Evolutionary conservation across 2,113 vertebrate species (phyloP).

Genomic region (Colinus virginianus): DNA sequence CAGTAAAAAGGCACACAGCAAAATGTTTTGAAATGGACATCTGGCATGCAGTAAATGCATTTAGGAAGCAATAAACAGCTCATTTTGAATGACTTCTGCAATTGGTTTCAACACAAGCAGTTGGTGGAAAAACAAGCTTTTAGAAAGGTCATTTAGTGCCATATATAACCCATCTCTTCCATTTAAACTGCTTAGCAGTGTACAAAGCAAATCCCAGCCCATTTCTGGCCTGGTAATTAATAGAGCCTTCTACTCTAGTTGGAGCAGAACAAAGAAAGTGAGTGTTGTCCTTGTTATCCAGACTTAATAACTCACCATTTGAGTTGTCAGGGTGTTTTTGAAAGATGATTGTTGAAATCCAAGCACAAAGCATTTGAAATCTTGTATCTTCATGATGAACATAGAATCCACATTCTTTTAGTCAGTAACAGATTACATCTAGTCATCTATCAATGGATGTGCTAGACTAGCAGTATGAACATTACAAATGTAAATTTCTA

Average conservation of each 20-base stretch:
- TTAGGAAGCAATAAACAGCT: conserved; percentile 79
- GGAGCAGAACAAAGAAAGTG: neutral
- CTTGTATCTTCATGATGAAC: neutral
- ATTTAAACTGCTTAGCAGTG: conserved; percentile 64
- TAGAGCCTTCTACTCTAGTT: conserved; percentile 19
- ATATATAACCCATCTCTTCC: conserved; percentile 63
- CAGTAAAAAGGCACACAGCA: conserved; percentile 47
- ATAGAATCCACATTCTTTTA: neutral
- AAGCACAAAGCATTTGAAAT: neutral
- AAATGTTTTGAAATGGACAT: conserved; percentile 72
- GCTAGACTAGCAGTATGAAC: neutral
- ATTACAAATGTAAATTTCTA: neutral
- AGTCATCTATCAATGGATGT: neutral
- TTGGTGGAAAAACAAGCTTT: conserved; percentile 76
- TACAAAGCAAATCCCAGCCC: conserved; percentile 64
- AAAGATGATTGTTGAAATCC: conserved; percentile 28
- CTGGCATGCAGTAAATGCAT: conserved; percentile 73
- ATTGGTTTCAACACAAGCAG: conserved; percentile 74
- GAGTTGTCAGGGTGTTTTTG: conserved; percentile 35
- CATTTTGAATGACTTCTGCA: conserved; percentile 75
- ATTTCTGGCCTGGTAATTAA: conserved; percentile 68
- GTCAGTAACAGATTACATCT: neutral
- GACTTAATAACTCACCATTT: conserved; percentile 31
- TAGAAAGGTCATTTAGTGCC: conserved; percentile 73
- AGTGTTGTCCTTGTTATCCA: neutral